Evolutionary conservation across 2,797 vertebrate species (phyloP), one percentile per base, ranked within the genome.

Genomic region (Aselliscus stoliczkanus): DNA sequence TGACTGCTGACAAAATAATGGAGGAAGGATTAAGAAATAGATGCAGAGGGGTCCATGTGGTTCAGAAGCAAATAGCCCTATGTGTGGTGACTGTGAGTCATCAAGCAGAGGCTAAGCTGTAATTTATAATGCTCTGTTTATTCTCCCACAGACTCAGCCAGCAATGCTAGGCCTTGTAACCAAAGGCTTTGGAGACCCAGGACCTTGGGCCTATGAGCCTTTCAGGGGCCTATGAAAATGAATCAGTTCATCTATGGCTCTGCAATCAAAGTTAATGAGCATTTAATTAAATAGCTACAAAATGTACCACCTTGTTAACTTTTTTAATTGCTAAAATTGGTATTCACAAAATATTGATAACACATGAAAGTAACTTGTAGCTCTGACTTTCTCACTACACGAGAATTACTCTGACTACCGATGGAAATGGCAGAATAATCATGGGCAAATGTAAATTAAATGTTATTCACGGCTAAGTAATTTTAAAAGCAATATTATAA

Each of bases 181-280:
- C 1, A 21, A 56, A 39, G 60, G 73, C 34, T 88, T 50, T 87
- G 34, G 47, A 77, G 81, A 86, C 31, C 3, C 67, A 87, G 25
- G 64, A 34, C 31, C 29, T 4, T 21, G 17, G 42, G 14, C 39
- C 37, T 72, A 56, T 1, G 17, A 94, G 58, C 13, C 9, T 86
- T 91, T 80, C 13, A 50, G 25, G 25, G 18, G 34, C 18, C 14
- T n/a, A 23, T 39, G n/a, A 79, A 94, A 91, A 94, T 27, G 39
- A 64, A 95, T 42, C 73, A 39, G 15, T 84, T 72, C 80, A 67
- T 50, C 31, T 82, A 15, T 29, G n/a, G 21, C 27, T 93, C 12
- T 44, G 79, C 91, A 94, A 85, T 81, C 70, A 69, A 88, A 72
- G 56, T 89, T 77, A 87, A 73, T 54, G 80, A 86, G 67, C 31